Percentiles rank a stretch among this genome's conserved stretches.
Conservation (phyloP, 2,113 vertebrate species). For the Nesogale talazaci region DNA sequence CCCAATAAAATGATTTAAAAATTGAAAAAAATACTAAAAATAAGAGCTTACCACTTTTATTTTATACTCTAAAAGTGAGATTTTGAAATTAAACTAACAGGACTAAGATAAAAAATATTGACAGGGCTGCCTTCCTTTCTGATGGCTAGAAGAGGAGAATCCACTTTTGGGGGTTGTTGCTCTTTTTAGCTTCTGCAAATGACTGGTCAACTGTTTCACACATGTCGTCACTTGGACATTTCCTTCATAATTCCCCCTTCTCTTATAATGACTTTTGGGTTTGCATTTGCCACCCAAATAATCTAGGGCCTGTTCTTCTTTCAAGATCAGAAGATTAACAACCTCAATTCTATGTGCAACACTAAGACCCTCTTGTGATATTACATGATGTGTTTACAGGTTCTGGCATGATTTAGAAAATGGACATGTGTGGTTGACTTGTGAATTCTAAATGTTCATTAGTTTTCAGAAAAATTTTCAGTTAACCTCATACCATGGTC, state of each 20-base stretch:
- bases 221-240: not conserved
- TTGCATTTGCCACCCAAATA: not conserved
- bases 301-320: not conserved
- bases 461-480: slow-evolving; percentile 21
- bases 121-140: not conserved
- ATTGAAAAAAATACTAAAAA: too few species aligned
- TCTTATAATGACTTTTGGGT: not conserved
- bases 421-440: not conserved
- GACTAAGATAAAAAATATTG: not conserved
- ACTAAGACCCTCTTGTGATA: not conserved
- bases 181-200: not conserved
- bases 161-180: not conserved
- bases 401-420: not conserved
- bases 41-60: not conserved
- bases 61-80: not conserved
- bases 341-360: not conserved
- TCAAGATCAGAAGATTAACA: not conserved
- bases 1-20: too few species aligned
- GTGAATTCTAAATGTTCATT: not conserved
- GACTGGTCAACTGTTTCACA: not conserved
- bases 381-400: not conserved
- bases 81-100: too few species aligned
- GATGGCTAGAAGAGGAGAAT: not conserved
- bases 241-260: not conserved
- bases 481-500: not conserved